Evolutionary conservation across 2,888 invertebrate species (phyloP).

Genomic region (Meliscaeva auricollis): DNA sequence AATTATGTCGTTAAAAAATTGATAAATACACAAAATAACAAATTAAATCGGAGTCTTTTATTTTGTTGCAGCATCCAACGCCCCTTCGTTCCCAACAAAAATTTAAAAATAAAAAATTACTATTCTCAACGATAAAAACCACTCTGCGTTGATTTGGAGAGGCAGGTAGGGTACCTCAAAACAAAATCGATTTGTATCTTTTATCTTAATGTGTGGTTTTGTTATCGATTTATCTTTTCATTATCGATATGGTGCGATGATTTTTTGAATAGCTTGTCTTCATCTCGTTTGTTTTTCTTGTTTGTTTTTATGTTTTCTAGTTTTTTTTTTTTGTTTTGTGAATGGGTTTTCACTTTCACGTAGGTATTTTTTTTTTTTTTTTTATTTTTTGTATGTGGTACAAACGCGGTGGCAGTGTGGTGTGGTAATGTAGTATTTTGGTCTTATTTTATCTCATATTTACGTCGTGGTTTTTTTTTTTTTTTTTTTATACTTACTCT

Average conservation of each 20-base stretch:
- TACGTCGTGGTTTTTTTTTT: conserved; percentile 19
- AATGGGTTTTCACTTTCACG: conserved; percentile 13
- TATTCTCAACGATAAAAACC: neutral
- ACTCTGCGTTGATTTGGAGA: neutral
- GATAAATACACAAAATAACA: neutral
- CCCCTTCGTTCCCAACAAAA: neutral
- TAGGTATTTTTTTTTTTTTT: neutral
- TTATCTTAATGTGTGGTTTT: conserved; percentile 57
- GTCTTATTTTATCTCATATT: neutral
- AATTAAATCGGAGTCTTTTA: neutral
- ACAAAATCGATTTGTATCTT: conserved; percentile 42
- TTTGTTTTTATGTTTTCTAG: neutral
- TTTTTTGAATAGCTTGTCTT: conserved; percentile 46
- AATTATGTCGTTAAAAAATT: neutral
- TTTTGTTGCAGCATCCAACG: neutral
- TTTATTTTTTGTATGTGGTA: neutral
- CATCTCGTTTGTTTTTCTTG: conserved; percentile 5
- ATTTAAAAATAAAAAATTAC: neutral
- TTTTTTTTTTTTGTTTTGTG: neutral
- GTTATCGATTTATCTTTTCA: conserved; percentile 52
- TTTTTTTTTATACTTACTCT: neutral
- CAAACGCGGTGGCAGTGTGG: neutral
- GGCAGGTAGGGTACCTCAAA: neutral
- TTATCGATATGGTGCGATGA: conserved; percentile 57
- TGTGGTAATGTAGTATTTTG: neutral